Evolutionary conservation across 2,888 invertebrate genomes (phyloP).

Genomic region (Sphaerophoria taeniata): DNA sequence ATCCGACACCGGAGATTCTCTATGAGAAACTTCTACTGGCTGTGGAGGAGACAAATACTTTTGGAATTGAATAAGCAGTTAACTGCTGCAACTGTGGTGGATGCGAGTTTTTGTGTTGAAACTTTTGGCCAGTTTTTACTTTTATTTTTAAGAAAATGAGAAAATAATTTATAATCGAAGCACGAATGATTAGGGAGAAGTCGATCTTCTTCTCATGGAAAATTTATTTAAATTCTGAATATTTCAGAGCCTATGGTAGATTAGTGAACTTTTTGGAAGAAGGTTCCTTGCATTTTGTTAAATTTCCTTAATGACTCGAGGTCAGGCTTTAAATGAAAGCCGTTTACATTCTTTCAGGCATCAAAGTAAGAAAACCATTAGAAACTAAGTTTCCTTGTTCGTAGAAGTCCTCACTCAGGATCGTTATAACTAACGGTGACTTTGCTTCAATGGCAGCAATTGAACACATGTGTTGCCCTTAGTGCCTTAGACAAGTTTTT

Average conservation of each 20-base stretch:
- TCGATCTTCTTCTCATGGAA: constrained; percentile 34
- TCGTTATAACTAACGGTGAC: too few species aligned
- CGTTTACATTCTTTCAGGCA: too few species aligned
- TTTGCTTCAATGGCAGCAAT: too few species aligned
- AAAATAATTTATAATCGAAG: constrained; percentile 31
- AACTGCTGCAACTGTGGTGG: background rate
- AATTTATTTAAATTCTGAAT: constrained; percentile 56
- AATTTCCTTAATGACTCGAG: background rate
- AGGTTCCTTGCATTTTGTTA: background rate
- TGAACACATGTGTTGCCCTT: too few species aligned
- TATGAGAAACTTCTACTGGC: constrained; percentile 96
- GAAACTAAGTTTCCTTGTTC: too few species aligned
- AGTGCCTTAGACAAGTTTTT: too few species aligned
- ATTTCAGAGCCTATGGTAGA: constrained; percentile 65
- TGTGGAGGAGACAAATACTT: constrained; percentile 97
- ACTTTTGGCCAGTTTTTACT: constrained; percentile 61
- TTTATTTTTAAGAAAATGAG: background rate
- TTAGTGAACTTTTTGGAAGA: constrained; percentile 37
- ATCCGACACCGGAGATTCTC: constrained; percentile 95
- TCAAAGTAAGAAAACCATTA: too few species aligned
- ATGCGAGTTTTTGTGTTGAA: constrained; percentile 12
- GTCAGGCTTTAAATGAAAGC: too few species aligned
- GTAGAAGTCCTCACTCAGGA: too few species aligned
- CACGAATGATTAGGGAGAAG: constrained; percentile 13
- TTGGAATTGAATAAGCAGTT: constrained; percentile 90